Evolutionary conservation across 2,113 vertebrate genomes (phyloP).

Genomic region (Propithecus coquereli): DNA sequence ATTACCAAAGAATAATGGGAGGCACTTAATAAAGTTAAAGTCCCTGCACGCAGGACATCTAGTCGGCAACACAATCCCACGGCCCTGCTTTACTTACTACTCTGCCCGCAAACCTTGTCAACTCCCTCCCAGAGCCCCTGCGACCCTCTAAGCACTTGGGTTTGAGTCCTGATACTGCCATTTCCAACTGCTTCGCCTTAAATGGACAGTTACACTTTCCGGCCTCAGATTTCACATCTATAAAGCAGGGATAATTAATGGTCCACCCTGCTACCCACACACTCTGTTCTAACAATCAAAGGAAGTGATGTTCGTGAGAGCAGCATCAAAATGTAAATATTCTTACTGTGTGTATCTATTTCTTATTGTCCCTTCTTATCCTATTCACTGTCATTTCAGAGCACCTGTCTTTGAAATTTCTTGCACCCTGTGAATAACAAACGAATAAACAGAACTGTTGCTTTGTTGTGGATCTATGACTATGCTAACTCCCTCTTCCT

Average conservation of each 20-base stretch:
- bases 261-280: neutral
- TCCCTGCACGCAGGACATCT: fast-evolving
- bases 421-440: neutral
- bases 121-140: neutral
- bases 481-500: neutral
- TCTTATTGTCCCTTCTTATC: neutral
- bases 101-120: neutral
- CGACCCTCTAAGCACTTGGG: too few relatives aligned
- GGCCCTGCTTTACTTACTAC: neutral
- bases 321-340: neutral
- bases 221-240: neutral
- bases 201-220: neutral
- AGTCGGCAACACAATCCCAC: fast-evolving
- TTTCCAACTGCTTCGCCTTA: neutral
- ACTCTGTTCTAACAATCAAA: fast-evolving
- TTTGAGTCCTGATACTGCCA: neutral
- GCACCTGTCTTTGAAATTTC: neutral
- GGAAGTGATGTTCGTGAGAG: neutral
- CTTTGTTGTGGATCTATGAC: neutral
- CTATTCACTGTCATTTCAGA: neutral
- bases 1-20: neutral
- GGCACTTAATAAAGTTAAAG: neutral
- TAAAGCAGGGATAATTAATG: fast-evolving
- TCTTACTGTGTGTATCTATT: neutral
- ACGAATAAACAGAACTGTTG: neutral